Conservation (phyloP, 1,140 invertebrate species). For the Drosophila nasuta region DNA sequence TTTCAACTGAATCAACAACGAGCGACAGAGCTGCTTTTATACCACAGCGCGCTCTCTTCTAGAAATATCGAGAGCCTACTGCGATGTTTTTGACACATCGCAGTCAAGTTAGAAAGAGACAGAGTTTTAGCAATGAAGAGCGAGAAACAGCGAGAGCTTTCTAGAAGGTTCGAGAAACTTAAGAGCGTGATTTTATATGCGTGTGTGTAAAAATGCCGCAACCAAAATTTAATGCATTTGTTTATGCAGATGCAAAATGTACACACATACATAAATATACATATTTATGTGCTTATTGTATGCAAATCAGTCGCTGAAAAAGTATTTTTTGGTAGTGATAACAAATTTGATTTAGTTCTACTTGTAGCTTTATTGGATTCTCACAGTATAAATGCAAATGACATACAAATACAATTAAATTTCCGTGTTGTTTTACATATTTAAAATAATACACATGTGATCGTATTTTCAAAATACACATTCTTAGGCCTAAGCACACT, state of each 20-base stretch:
- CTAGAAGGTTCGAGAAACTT: not conserved
- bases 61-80: constrained; percentile 20
- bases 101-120: no score
- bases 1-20: constrained; percentile 5
- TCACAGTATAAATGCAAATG: constrained; percentile 63
- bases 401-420: constrained; percentile 30
- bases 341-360: not conserved
- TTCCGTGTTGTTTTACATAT: constrained; percentile 46
- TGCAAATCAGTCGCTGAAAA: not conserved
- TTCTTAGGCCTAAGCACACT: constrained; percentile 55
- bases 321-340: not conserved
- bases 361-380: constrained; percentile 40
- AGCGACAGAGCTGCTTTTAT: constrained; percentile 14
- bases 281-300: not conserved
- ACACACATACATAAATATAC: not conserved
- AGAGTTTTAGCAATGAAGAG: not conserved
- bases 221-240: not conserved
- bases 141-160: not conserved
- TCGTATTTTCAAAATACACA: constrained; percentile 31
- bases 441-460: constrained; percentile 30
- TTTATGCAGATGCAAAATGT: not conserved
- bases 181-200: not conserved
- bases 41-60: constrained; percentile 3
- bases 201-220: not conserved
- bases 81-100: constrained; percentile 11